Conservation (phyloP, 2,888 invertebrate species). For the Sarcophaga subvicina region DNA sequence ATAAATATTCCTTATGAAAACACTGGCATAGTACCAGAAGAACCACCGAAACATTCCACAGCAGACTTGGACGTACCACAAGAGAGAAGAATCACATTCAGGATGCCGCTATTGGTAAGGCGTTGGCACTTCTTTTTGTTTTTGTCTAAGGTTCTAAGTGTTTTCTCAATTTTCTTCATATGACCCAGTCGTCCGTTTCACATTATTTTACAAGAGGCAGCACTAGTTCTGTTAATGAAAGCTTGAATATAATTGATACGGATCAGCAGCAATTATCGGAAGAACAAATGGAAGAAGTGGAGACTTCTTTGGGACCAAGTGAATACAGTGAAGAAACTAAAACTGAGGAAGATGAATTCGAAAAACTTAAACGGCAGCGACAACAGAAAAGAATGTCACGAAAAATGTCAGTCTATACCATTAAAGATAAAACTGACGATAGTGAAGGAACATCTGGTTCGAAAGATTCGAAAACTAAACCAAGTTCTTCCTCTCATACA, state of each 20-base stretch:
- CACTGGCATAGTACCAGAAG: conserved; percentile 80
- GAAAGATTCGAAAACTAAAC: conserved; percentile 1
- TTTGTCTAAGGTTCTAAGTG: background rate
- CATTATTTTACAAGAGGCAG: conserved; percentile 46
- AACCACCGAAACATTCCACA: conserved; percentile 48
- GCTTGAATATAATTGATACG: conserved; percentile 43
- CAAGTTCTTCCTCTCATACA: conserved; percentile 8
- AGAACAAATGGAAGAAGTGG: background rate
- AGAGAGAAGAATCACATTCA: background rate
- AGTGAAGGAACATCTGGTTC: background rate
- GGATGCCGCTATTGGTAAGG: conserved; percentile 30
- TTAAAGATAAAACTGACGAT: background rate
- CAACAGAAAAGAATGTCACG: conserved; percentile 45
- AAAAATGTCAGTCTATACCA: background rate
- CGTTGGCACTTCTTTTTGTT: background rate
- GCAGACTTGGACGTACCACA: conserved; percentile 46
- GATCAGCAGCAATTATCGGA: background rate
- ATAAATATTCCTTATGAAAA: conserved; percentile 92
- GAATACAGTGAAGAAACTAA: conserved; percentile 1
- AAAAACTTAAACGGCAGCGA: conserved; percentile 53
- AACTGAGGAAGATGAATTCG: conserved; percentile 53
- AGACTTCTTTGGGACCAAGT: background rate
- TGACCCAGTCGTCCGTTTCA: conserved; percentile 38
- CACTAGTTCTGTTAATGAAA: conserved; percentile 10
- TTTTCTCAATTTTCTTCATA: background rate